Evolutionary conservation across 2,113 vertebrate genomes (phyloP).

Genomic region (Oenanthe melanoleuca): DNA sequence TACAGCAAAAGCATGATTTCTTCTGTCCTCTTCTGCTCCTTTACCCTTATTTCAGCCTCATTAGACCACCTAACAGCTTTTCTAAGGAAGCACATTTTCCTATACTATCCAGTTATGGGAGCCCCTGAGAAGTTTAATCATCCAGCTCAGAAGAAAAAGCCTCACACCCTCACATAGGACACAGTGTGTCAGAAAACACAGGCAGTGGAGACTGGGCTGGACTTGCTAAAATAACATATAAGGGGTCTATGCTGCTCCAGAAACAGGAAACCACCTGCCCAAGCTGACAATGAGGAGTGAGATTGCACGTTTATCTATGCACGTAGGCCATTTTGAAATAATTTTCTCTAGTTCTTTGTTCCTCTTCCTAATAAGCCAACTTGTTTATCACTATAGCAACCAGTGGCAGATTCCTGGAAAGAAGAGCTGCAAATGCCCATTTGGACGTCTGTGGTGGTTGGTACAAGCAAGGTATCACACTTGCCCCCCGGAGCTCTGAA

Average conservation of each 20-base stretch:
- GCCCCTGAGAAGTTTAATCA: not conserved
- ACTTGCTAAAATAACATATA: not conserved
- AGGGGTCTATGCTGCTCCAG: not conserved
- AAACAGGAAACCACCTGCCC: not conserved
- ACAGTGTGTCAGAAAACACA: not conserved
- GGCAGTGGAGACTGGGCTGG: not conserved
- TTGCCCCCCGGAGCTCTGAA: not conserved
- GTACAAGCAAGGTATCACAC: not conserved
- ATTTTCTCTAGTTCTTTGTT: constrained; percentile 53
- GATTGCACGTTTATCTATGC: constrained; percentile 1
- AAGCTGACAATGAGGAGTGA: not conserved
- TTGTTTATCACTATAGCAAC: constrained; percentile 68
- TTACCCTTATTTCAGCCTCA: not conserved
- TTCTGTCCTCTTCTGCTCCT: not conserved
- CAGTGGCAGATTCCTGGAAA: constrained; percentile 6
- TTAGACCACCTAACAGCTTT: not conserved
- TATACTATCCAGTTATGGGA: not conserved
- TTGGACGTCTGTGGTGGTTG: not conserved
- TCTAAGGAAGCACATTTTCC: not conserved
- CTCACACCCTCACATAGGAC: not conserved
- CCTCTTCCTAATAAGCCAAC: constrained; percentile 40
- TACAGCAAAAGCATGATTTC: not conserved
- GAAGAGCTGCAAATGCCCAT: not conserved
- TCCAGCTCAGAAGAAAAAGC: not conserved
- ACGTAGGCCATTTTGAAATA: constrained; percentile 18